phyloP scores from a whole-genome alignment of 2,888 invertebrate species.

The Gastrophysa polygoni region DNA sequence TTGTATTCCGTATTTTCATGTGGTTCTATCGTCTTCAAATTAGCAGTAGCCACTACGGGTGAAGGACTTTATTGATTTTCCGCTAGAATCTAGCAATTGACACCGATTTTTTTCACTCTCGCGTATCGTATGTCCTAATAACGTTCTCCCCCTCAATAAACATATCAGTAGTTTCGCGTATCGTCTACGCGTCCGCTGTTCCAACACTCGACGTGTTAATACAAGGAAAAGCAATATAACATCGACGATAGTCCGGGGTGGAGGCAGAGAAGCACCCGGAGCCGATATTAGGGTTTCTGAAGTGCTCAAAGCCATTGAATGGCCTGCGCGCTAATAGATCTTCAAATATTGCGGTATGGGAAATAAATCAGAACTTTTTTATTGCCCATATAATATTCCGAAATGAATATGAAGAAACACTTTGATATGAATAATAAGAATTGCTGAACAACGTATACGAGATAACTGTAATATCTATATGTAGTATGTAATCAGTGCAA shows the following conservation, averaged over 20 bases:
- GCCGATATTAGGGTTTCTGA: constrained; percentile 39
- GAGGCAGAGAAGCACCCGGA: constrained; percentile 10
- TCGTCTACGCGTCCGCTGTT: constrained; percentile 30
- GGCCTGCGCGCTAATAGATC: constrained; percentile 54
- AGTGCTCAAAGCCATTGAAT: constrained; percentile 45
- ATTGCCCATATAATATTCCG: too few relatives aligned
- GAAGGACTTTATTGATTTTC: neutral
- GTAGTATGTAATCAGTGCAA: too few relatives aligned
- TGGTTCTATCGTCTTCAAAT: too few relatives aligned
- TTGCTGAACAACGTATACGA: too few relatives aligned
- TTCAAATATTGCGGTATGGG: constrained; percentile 49
- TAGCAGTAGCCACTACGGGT: neutral
- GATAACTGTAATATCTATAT: too few relatives aligned
- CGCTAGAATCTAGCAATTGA: neutral
- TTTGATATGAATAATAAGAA: too few relatives aligned
- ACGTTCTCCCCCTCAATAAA: constrained; percentile 31
- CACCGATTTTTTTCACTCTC: neutral
- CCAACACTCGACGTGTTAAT: constrained; percentile 45
- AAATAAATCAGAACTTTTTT: too few relatives aligned
- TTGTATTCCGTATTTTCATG: neutral
- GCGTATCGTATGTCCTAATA: neutral
- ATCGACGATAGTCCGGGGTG: constrained; percentile 36
- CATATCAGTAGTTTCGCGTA: constrained; percentile 34
- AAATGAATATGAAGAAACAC: too few relatives aligned
- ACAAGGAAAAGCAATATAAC: constrained; percentile 51